phyloP scores from a whole-genome alignment of 1,140 invertebrate genomes.

The Catajapyx aquilonaris region DNA sequence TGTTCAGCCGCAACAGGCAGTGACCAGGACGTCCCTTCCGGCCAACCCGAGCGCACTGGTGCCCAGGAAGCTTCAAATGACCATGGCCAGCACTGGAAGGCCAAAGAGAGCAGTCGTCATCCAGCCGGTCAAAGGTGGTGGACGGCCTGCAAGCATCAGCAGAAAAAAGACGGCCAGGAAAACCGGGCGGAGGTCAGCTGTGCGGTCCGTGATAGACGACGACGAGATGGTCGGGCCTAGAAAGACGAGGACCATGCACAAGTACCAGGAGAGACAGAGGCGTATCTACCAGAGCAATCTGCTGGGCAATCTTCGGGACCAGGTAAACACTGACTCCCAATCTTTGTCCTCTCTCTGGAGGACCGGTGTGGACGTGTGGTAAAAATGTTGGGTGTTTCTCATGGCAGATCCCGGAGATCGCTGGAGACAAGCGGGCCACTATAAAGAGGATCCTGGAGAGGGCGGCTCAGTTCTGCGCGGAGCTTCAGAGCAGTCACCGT shows the following conservation, averaged over 20 bases:
- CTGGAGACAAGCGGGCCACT: slow-evolving; percentile 52
- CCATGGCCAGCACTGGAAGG: slow-evolving; percentile 20
- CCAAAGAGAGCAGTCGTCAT: slow-evolving; percentile 1
- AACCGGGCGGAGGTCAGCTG: slow-evolving; percentile 4
- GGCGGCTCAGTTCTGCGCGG: slow-evolving; percentile 48
- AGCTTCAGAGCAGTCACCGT: too few relatives aligned
- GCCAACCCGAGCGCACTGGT: slow-evolving; percentile 37
- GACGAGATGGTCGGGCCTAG: slow-evolving; percentile 21
- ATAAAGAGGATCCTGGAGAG: slow-evolving; percentile 68
- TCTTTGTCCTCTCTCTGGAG: too few relatives aligned
- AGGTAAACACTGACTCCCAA: too few relatives aligned
- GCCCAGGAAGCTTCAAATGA: slow-evolving; percentile 33
- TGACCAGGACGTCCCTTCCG: slow-evolving; percentile 29
- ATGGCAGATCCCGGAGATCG: slow-evolving; percentile 51
- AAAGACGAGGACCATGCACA: slow-evolving; percentile 64
- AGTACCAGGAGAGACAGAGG: slow-evolving; percentile 71
- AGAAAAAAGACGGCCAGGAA: too few relatives aligned
- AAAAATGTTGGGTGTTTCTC: too few relatives aligned
- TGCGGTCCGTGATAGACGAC: slow-evolving; percentile 7
- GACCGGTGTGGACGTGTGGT: too few relatives aligned
- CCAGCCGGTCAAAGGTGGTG: background rate
- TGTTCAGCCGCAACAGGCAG: too few relatives aligned
- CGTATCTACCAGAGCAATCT: slow-evolving; percentile 62
- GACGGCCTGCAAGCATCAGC: background rate
- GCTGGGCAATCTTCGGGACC: slow-evolving; percentile 56